Evolutionary conservation across 2,888 invertebrate species (phyloP).

Genomic region (Melanchra persicariae): DNA sequence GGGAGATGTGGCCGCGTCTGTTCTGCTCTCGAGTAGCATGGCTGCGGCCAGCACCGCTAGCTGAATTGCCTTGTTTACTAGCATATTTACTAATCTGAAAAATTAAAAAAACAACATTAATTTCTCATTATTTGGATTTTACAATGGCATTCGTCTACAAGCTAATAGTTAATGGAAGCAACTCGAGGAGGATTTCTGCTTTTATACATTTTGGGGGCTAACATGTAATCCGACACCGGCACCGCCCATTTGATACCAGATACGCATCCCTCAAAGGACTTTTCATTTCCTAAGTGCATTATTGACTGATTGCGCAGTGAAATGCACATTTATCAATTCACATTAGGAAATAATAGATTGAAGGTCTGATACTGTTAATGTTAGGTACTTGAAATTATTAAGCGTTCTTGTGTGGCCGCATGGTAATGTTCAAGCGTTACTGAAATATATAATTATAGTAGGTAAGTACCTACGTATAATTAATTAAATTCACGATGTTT

Average conservation of each 20-base stretch:
- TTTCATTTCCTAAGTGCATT: conserved; percentile 89
- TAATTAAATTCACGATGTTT: conserved; percentile 78
- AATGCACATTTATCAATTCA: conserved; percentile 77
- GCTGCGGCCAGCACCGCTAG: conserved; percentile 77
- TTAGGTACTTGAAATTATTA: conserved; percentile 36
- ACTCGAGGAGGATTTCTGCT: conserved; percentile 80
- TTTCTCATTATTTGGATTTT: conserved; percentile 20
- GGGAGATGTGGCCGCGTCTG: conserved; percentile 77
- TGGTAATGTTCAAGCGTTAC: conserved; percentile 68
- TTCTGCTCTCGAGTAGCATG: conserved; percentile 75
- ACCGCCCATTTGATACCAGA: conserved; percentile 80
- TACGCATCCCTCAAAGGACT: conserved; percentile 75
- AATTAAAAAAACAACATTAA: neutral
- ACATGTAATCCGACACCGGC: conserved; percentile 83
- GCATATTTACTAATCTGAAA: conserved; percentile 74
- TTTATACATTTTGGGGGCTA: conserved; percentile 88
- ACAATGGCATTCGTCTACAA: conserved; percentile 18
- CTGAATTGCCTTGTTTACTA: conserved; percentile 78
- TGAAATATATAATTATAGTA: conserved; percentile 57
- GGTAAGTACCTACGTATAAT: conserved; percentile 42
- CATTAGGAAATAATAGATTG: conserved; percentile 58
- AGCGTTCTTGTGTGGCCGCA: conserved; percentile 43
- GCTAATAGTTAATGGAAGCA: conserved; percentile 76
- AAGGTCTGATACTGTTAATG: conserved; percentile 49
- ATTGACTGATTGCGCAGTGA: conserved; percentile 69